Conservation (phyloP, 2,797 vertebrate species). For the Balearica regulorum region DNA sequence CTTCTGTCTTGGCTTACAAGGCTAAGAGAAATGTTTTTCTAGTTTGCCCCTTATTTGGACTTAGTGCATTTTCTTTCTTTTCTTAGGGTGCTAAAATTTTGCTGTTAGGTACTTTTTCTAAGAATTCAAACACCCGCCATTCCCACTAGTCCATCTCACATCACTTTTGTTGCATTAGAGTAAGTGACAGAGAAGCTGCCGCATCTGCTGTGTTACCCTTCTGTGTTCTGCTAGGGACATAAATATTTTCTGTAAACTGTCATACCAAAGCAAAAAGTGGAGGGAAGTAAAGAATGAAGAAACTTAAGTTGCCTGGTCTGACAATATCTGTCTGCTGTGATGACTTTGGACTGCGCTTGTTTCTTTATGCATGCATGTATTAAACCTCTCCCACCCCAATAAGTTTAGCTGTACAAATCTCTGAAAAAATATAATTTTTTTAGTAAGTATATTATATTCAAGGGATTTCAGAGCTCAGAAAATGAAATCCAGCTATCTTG, state of each 20-base stretch:
- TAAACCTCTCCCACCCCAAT: neutral
- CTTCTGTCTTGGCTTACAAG: neutral
- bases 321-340: neutral
- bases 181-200: neutral
- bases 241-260: neutral
- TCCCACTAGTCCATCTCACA: neutral
- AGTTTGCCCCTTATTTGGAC: neutral
- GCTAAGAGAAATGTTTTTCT: neutral
- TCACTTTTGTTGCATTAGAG: neutral
- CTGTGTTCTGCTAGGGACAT: neutral
- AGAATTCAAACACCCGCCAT: neutral
- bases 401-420: neutral
- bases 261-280: neutral
- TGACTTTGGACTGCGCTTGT: neutral
- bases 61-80: neutral
- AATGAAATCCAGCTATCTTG: neutral
- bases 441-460: neutral
- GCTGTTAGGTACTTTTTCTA: neutral
- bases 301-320: neutral
- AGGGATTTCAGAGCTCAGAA: neutral
- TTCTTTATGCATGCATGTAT: neutral
- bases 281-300: neutral
- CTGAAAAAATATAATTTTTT: neutral
- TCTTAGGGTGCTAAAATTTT: neutral
- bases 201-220: neutral